Evolutionary conservation across 2,113 vertebrate genomes (phyloP).

Genomic region (Anseranas semipalmata): DNA sequence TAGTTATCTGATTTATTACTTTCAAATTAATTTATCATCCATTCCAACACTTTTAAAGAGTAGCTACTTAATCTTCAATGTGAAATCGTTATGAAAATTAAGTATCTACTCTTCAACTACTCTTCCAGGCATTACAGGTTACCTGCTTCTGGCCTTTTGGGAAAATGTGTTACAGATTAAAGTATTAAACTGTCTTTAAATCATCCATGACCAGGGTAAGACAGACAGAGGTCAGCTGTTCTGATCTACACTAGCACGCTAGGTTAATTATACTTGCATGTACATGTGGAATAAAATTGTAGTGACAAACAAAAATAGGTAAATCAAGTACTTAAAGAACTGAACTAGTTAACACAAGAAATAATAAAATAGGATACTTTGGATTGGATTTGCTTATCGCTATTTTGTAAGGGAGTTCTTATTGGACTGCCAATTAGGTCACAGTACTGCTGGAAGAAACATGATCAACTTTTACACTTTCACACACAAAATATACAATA

Average conservation of each 20-base stretch:
- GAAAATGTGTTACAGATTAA: slow-evolving; percentile 17
- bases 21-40: neutral
- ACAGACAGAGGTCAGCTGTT: slow-evolving; percentile 16
- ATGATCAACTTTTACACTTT: neutral
- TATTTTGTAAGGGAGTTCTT: neutral
- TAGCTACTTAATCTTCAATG: slow-evolving; percentile 6
- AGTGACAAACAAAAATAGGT: neutral
- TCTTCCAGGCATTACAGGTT: neutral
- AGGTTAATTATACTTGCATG: neutral
- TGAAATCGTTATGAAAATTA: slow-evolving; percentile 17
- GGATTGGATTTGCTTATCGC: neutral
- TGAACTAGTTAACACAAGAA: neutral
- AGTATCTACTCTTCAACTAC: neutral
- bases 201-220: neutral
- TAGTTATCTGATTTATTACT: neutral
- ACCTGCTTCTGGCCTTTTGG: neutral
- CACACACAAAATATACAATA: neutral
- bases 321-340: neutral
- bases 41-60: neutral
- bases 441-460: neutral
- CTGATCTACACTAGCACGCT: neutral
- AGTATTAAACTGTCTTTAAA: slow-evolving; percentile 41
- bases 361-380: neutral
- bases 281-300: neutral
- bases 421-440: neutral